Evolutionary conservation across 2,888 invertebrate genomes (phyloP).

Genomic region (Macrophya annulata): DNA sequence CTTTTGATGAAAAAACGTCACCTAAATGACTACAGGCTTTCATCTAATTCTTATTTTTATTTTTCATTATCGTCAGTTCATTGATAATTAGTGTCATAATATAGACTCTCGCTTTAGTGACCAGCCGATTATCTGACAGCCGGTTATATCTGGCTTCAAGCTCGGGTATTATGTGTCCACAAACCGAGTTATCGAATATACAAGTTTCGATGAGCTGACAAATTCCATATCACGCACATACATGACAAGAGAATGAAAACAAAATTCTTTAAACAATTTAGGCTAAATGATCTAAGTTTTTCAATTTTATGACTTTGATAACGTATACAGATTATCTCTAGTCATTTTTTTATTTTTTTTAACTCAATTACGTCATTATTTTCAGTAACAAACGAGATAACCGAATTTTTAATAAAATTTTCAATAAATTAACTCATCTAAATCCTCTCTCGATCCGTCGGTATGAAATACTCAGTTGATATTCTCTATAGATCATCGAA

Average conservation of each 20-base stretch:
- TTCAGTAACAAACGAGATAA: too few species aligned
- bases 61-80: not conserved
- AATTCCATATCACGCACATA: not conserved
- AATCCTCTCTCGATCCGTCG: not conserved
- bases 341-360: not conserved
- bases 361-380: too few species aligned
- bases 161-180: not conserved
- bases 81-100: not conserved
- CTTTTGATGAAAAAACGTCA: not conserved
- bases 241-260: not conserved
- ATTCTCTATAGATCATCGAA: not conserved
- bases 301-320: not conserved
- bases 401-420: too few species aligned
- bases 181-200: not conserved
- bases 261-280: not conserved
- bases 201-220: not conserved
- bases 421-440: not conserved
- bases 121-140: constrained; percentile 4
- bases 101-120: not conserved
- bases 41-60: not conserved
- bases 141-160: not conserved
- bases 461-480: not conserved
- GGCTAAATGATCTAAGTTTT: not conserved
- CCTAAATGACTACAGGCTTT: not conserved
- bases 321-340: too few species aligned